Percentiles rank a stretch among this genome's conserved stretches.
These are phyloP conservation scores for Anagyrus pseudococci DNA, from an alignment of 2,888 invertebrate genomes.

Conservation along the genomic window DNA sequence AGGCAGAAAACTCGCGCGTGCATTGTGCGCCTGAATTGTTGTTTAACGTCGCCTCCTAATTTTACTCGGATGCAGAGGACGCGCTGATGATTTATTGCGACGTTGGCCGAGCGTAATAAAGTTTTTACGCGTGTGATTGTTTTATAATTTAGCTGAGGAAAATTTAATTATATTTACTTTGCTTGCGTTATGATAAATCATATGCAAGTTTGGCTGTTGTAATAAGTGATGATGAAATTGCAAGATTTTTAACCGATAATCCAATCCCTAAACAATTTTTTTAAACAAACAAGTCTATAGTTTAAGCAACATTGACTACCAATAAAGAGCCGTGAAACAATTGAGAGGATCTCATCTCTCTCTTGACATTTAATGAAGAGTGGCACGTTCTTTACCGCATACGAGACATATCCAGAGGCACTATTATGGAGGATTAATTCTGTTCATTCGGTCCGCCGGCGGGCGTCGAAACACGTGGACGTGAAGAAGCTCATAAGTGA, in stretches of 20 bases:
- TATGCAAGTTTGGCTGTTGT: not conserved
- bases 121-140: not conserved
- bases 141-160: too few relatives aligned
- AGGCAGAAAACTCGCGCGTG: not conserved
- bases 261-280: too few relatives aligned
- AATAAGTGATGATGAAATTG: not conserved
- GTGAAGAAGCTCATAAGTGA: slow-evolving; percentile 45
- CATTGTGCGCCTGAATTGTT: slow-evolving; percentile 4
- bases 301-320: too few relatives aligned
- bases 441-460: slow-evolving; percentile 20
- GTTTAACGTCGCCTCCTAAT: slow-evolving; percentile 5
- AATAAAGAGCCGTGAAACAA: too few relatives aligned
- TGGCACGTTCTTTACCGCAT: too few relatives aligned
- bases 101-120: not conserved
- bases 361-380: too few relatives aligned
- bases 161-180: too few relatives aligned
- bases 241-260: too few relatives aligned
- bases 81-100: not conserved
- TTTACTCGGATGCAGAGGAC: not conserved
- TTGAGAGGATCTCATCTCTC: too few relatives aligned
- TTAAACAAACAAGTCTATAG: too few relatives aligned
- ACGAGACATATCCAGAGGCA: too few relatives aligned
- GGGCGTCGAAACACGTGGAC: slow-evolving; percentile 41
- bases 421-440: slow-evolving; percentile 22
- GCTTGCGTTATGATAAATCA: not conserved